Evolutionary conservation across 2,888 invertebrate species (phyloP), one percentile per base, ranked within the genome.

Genomic region (Ecliptopera silaceata): DNA sequence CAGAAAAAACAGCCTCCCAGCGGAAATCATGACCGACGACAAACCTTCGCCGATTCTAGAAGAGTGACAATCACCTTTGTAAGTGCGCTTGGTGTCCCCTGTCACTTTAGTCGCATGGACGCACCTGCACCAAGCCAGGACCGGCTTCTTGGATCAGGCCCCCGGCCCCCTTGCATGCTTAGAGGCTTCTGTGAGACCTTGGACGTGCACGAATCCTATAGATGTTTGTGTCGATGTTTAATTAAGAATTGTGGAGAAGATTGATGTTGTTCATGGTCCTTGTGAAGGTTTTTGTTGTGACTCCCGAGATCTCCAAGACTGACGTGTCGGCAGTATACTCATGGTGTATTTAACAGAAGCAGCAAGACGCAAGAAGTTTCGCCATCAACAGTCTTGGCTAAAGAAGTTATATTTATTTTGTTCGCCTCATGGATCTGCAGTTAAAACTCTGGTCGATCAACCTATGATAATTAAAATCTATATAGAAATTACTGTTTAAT

Each of bases 121-220:
- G 86, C 88, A 88, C 88, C 69, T 79, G 77, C 82, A 80, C 76
- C 70, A 45, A 69, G 74, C 74, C 75, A 78, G 73, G 75, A 84
- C 80, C 78, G 86, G 86, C 87, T 86, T 86, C 78, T 48, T 76
- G 83, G 79, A 76, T 80, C 86, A 86, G 86, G 80, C 81, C 86
- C 84, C 84, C 86, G 86, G 80, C 81, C 86, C 84, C 84, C 86
- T 84, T 88, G 90, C 90, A 90, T 90, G 90, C 74, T 84, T 90
- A 90, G 88, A 77, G 79, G 89, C 88, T 88, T 88, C 72, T 88
- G 88, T 88, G 85, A 84, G 76, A 75, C 71, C 71, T 79, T 79
- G 76, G 55, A 42, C 78, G 78, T 81, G 89, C 89, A 88, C 89
- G 88, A 85, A 79, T 46, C 61, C 79, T 70, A 82, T 87, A 88